Conservation (phyloP, 2,113 vertebrate species). For the Ceratotherium simum region DNA sequence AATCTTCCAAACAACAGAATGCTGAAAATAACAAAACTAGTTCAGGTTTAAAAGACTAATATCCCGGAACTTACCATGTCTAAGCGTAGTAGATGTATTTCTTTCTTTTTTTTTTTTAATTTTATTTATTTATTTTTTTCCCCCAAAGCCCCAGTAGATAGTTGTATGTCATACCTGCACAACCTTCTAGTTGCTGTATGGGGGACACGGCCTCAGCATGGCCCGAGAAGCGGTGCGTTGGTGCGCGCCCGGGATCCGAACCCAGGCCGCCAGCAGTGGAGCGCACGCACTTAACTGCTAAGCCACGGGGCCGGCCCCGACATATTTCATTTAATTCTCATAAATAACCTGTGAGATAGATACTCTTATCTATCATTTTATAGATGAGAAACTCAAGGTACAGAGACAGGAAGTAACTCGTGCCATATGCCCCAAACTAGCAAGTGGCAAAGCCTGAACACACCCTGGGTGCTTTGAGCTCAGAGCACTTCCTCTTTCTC, state of each 20-base stretch:
- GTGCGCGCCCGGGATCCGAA: too few species aligned
- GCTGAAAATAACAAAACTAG: background rate
- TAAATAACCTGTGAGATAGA: background rate
- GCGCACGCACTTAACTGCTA: too few species aligned
- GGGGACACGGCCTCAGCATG: too few species aligned
- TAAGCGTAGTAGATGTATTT: background rate
- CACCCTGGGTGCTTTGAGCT: background rate
- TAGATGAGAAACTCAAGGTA: background rate
- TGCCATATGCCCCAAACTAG: background rate
- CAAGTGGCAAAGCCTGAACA: background rate
- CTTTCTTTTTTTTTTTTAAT: too few species aligned
- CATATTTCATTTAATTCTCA: slow-evolving; percentile 45
- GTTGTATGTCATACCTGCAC: too few species aligned
- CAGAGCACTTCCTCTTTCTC: background rate
- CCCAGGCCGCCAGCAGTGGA: too few species aligned
- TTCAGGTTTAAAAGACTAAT: slow-evolving; percentile 37
- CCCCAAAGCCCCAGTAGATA: too few species aligned
- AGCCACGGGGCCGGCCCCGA: too few species aligned
- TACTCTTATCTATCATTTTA: background rate
- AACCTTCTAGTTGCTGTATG: too few species aligned
- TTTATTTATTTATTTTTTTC: too few species aligned
- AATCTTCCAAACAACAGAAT: slow-evolving; percentile 8
- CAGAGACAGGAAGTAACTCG: background rate
- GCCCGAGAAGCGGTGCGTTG: too few species aligned
- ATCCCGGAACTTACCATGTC: background rate